These are phyloP conservation scores for Drosophila dives DNA, from an alignment of 2,888 invertebrate genomes.

Conservation along the genomic window DNA sequence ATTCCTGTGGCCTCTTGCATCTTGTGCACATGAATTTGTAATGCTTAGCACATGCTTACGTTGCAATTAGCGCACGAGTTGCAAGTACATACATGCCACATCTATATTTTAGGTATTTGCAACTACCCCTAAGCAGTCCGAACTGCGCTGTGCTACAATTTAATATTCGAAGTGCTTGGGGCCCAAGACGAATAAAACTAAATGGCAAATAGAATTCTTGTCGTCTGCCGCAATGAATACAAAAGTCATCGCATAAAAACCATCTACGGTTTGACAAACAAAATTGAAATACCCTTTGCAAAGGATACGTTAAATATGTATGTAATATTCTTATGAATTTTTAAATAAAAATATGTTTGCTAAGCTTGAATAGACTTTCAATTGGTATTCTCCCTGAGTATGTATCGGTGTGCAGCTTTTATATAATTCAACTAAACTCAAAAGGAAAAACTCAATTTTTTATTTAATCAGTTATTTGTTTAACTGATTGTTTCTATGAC, in stretches of 20 bases:
- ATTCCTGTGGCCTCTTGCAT: constrained; percentile 52
- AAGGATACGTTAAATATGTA: background rate
- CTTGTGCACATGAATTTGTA: constrained; percentile 35
- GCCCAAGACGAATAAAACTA: constrained; percentile 37
- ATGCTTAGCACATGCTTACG: constrained; percentile 36
- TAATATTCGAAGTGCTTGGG: constrained; percentile 46
- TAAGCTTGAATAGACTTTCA: background rate
- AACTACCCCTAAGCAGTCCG: constrained; percentile 18
- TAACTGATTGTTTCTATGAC: background rate
- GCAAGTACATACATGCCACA: constrained; percentile 21
- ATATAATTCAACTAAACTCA: background rate
- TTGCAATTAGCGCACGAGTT: constrained; percentile 38
- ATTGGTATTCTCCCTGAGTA: background rate
- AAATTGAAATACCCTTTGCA: constrained; percentile 25
- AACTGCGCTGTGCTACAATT: constrained; percentile 24
- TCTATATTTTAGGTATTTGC: background rate
- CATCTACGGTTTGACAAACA: background rate
- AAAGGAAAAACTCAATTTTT: background rate
- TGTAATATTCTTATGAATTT: background rate
- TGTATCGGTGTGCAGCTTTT: background rate
- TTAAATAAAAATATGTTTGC: background rate
- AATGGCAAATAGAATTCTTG: constrained; percentile 43
- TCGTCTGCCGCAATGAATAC: constrained; percentile 26
- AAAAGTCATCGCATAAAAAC: constrained; percentile 9
- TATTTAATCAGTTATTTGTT: background rate